Evolutionary conservation across 35 echinoderm and acorn worm species (phyloP).

Genomic region (Acanthaster planci): DNA sequence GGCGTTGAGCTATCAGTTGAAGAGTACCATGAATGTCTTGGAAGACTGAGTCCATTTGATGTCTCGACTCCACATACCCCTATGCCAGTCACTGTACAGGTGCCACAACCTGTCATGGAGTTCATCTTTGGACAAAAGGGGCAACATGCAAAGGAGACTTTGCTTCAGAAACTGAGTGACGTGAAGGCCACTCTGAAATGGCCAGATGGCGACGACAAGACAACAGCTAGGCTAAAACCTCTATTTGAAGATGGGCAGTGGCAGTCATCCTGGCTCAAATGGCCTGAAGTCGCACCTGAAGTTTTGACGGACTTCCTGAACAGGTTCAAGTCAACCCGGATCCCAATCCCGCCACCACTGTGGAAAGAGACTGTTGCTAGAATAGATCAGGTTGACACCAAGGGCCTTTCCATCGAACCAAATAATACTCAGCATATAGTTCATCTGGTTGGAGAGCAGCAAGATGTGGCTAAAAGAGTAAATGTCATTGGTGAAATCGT

Average conservation of each 20-base stretch:
- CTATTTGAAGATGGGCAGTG: neutral
- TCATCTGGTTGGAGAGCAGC: neutral
- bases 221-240: neutral
- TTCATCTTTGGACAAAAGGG: constrained; percentile 13
- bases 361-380: neutral
- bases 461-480: neutral
- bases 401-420: neutral
- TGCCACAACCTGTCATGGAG: constrained; percentile 11
- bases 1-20: neutral
- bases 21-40: constrained; percentile 18
- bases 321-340: neutral
- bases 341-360: neutral
- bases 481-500: neutral
- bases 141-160: neutral
- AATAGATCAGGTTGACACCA: neutral
- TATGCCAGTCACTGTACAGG: constrained; percentile 2
- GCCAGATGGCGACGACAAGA: neutral
- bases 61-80: constrained; percentile 21
- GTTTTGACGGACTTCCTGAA: neutral
- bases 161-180: neutral
- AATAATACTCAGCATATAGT: neutral
- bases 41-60: neutral
- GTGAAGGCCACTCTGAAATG: neutral
- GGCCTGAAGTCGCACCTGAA: neutral
- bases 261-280: constrained; percentile 2